phyloP scores from a whole-genome alignment of 2,113 vertebrate species.

The Urocynchramus pylzowi region DNA sequence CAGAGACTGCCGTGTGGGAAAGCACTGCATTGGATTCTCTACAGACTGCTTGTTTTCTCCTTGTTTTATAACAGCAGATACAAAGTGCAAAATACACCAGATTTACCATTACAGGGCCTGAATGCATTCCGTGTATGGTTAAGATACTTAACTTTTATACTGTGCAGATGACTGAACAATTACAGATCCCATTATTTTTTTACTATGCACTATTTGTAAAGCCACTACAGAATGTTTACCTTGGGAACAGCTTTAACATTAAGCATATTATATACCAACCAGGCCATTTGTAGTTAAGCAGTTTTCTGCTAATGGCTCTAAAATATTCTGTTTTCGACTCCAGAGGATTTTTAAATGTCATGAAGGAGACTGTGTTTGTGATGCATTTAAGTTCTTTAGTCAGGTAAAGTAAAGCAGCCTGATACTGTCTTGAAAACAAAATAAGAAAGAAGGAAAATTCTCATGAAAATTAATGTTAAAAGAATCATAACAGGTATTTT shows the following conservation, averaged over 20 bases:
- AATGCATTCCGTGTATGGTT: not conserved
- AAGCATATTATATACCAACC: not conserved
- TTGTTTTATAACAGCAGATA: not conserved
- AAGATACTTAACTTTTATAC: not conserved
- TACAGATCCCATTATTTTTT: not conserved
- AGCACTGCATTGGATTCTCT: constrained; percentile 66
- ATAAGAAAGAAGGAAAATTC: not conserved
- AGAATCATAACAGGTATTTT: not conserved
- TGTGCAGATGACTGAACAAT: not conserved
- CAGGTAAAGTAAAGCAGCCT: not conserved
- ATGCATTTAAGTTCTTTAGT: not conserved
- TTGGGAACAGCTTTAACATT: not conserved
- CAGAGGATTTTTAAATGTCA: not conserved
- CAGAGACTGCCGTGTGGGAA: constrained; percentile 79
- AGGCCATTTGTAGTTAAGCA: not conserved
- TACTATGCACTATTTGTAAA: constrained; percentile 20
- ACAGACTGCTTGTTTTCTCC: constrained; percentile 67
- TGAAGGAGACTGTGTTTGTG: not conserved
- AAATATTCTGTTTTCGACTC: not conserved
- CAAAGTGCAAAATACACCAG: not conserved
- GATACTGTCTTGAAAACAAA: not conserved
- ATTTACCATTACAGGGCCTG: not conserved
- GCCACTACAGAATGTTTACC: not conserved
- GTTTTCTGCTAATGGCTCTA: constrained; percentile 16
- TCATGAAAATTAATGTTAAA: not conserved